Base-by-base conservation (phyloP, 2,797 vertebrate genomes). In the Halcyon chelicuti region DNA sequence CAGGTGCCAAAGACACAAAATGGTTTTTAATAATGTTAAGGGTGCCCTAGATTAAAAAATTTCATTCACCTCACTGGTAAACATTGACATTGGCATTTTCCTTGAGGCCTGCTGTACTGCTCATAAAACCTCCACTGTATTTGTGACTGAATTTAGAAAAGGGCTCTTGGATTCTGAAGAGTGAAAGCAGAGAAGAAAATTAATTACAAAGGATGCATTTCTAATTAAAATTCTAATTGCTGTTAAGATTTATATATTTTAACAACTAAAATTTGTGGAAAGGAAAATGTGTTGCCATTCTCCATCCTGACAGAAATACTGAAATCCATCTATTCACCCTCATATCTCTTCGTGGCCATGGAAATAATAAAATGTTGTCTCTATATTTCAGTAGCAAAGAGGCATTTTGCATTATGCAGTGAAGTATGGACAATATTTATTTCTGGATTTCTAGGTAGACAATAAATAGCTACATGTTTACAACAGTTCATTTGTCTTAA, bases 401-500 rank as follows among this genome's bases (percentile, higher is more conserved):
- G 5, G 2, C 4, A 71, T 74, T 93, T 83, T 83, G 33, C 51
- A 29, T 9, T 57, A 15, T 5, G 2, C 10, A 63, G 35, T 61
- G 25, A 86, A 55, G 9, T 70, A 80, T 37, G 85, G 92, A 60
- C 18, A 78, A 26, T 40, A 72, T 90, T 92, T 84, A 39, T 35
- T 47, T 66, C 23, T 86, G 54, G 39, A 74, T 93, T 79, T 78
- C 17, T 54, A 63, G 5, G 7, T 35, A 39, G 23, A 19, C 33
- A 33, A 51, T 81, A 61, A 66, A 14, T n/a, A 83, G 44, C 29
- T 67, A 35, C 40, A 20, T n/a, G 37, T 61, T 86, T 72, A 67
- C 33, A 78, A 33, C 20, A 91, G 72, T 80, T 86, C 17, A 31
- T 91, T 82, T 92, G 92, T 81, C 89, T 90, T 80, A 86, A 80